These are phyloP conservation scores for Vesta saturnalis DNA, from an alignment of 2,888 invertebrate genomes.

Conservation along the genomic window DNA sequence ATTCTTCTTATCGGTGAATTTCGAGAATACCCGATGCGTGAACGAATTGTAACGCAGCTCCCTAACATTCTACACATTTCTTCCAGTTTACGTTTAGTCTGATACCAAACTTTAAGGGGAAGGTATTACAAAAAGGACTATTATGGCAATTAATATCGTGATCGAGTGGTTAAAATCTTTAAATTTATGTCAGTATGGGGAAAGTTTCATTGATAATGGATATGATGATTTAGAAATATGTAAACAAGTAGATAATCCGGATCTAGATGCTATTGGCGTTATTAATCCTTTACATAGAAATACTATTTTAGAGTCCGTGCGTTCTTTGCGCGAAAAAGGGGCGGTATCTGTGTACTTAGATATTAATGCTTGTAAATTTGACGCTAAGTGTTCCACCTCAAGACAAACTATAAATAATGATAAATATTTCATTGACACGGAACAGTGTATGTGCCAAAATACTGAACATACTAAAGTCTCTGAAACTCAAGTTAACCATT, in stretches of 20 bases:
- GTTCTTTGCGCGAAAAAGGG: slow-evolving; percentile 88
- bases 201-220: slow-evolving; percentile 95
- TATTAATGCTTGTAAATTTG: slow-evolving; percentile 76
- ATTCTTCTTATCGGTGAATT: slow-evolving; percentile 12
- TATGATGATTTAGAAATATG: slow-evolving; percentile 97
- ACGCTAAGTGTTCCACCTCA: not conserved
- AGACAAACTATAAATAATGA: not conserved
- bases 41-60: slow-evolving; percentile 19
- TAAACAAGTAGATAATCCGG: slow-evolving; percentile 95
- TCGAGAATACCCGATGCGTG: slow-evolving; percentile 17
- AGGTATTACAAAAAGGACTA: slow-evolving; percentile 46
- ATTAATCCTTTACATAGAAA: slow-evolving; percentile 84
- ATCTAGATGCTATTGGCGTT: slow-evolving; percentile 94
- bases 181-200: slow-evolving; percentile 89
- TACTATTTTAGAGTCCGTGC: slow-evolving; percentile 84
- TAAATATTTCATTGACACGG: not conserved
- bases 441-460: not conserved
- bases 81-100: slow-evolving; percentile 20
- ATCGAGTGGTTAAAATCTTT: slow-evolving; percentile 93
- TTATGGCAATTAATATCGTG: slow-evolving; percentile 79
- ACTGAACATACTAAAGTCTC: slow-evolving; percentile 59
- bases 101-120: slow-evolving; percentile 31
- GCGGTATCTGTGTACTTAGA: slow-evolving; percentile 94
- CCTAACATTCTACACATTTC: slow-evolving; percentile 6
- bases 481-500: slow-evolving; percentile 81